Percentiles rank a stretch among this genome's conserved stretches.
phyloP scores from a whole-genome alignment of 2,888 invertebrate species.

The Melanotus villosus region DNA sequence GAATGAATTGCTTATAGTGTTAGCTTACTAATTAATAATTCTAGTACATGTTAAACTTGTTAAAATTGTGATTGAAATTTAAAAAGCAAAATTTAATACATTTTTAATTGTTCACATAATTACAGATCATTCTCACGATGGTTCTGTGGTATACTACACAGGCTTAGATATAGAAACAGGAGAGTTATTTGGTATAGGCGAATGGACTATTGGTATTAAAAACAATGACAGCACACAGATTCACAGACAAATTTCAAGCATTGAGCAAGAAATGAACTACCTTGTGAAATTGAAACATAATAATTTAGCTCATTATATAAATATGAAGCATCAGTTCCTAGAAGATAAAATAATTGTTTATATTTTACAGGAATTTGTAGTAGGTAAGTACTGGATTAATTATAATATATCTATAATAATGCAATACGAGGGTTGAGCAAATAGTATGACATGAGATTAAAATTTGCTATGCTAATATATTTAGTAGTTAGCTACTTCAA shows the following conservation, averaged over 20 bases:
- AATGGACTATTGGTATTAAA: conserved; percentile 78
- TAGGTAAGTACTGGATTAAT: conserved; percentile 66
- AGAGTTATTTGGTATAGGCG: conserved; percentile 79
- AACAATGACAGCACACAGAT: conserved; percentile 66
- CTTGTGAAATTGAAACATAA: conserved; percentile 79
- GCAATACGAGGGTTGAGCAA: too few relatives aligned
- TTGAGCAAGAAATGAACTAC: conserved; percentile 85
- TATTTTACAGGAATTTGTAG: conserved; percentile 79
- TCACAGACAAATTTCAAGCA: conserved; percentile 74
- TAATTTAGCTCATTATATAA: conserved; percentile 83
- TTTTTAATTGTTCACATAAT: conserved; percentile 24
- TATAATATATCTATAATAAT: too few relatives aligned
- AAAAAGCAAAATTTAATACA: neutral
- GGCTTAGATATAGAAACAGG: conserved; percentile 84
- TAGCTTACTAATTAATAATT: neutral
- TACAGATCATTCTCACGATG: conserved; percentile 77
- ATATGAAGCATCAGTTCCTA: conserved; percentile 73
- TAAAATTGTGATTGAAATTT: too few relatives aligned
- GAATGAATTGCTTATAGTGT: too few relatives aligned
- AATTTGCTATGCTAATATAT: too few relatives aligned
- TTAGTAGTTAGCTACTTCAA: too few relatives aligned
- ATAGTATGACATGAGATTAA: too few relatives aligned
- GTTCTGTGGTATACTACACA: conserved; percentile 81
- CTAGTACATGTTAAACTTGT: too few relatives aligned
- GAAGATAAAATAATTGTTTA: conserved; percentile 78